Evolutionary conservation across 2,888 invertebrate genomes (phyloP), one percentile per base, ranked within the genome.

Genomic region (Catocala nupta): DNA sequence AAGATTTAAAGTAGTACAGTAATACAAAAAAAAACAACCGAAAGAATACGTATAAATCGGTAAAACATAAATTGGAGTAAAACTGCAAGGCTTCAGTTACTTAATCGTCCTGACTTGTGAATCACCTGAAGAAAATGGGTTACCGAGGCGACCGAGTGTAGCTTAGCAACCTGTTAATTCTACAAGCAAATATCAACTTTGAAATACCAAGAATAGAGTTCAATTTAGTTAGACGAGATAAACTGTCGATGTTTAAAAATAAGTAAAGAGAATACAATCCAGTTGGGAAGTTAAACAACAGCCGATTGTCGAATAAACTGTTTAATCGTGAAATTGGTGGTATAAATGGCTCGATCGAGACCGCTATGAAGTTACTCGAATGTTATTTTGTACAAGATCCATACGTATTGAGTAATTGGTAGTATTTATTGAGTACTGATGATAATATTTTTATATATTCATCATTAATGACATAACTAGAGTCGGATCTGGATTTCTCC

Each of bases 11-110:
- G 25, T 25, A 25, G 25, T 3, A 1, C 4, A 3, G 25, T 39
- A 39, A 39, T 39, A 39, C 9, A 8, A 8, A 39, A 39, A 8
- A 3, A n/a, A 16, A 44, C 16, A 45, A 50, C 36, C 0, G 9
- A 39, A 47, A 53, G 9, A n/a, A 34, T 47, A 34, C 33, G 13
- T 8, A n/a, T 9, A 60, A 50, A 49, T 13, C 16, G 49, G 25
- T 45, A 13, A 9, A 55, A 44, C 7, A 44, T 43, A 43, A 43
- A 50, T 59, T 25, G 39, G 13, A 33, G 34, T 36, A n/a, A 49
- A 68, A 64, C 55, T 58, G 53, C 44, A 58, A 49, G 70, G 70
- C 48, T 73, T 70, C 64, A 33, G 25, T 52, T 52, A 52, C 52
- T 53, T 48, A 50, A 60, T 64, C 48, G 63, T 67, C 58, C 44